Conservation (phyloP, 2,113 vertebrate genomes). For the Oenanthe oenanthe region DNA sequence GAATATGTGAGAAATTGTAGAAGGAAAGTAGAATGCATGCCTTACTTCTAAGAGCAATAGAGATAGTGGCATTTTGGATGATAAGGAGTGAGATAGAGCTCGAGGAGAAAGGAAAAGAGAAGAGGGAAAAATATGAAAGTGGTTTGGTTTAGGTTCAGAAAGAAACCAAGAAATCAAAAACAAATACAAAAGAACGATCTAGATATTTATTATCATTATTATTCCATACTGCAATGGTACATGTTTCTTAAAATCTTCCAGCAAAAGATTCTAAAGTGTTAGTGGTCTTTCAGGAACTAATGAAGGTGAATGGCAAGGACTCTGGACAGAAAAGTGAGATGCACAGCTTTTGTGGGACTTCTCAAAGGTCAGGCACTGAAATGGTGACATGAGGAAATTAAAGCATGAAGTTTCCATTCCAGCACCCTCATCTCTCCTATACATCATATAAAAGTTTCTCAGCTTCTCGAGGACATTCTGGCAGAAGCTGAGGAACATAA, state of each 20-base stretch:
- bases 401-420: not conserved
- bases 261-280: not conserved
- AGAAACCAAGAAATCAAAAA: not conserved
- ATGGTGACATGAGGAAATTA: not conserved
- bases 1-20: not conserved
- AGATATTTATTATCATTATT: not conserved
- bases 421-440: not conserved
- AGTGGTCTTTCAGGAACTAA: not conserved
- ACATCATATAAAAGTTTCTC: not conserved
- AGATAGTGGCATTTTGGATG: not conserved
- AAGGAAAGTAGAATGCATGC: not conserved
- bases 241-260: not conserved
- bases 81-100: not conserved
- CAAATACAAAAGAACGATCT: not conserved
- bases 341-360: not conserved
- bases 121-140: not conserved
- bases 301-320: not conserved
- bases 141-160: not conserved
- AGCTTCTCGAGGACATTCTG: not conserved
- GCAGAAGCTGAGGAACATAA: not conserved
- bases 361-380: not conserved
- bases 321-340: slow-evolving; percentile 2
- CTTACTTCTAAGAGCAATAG: not conserved
- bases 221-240: not conserved
- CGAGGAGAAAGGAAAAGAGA: not conserved